These are phyloP conservation scores for Galleria mellonella DNA, from an alignment of 1,140 invertebrate species.

Conservation along the genomic window DNA sequence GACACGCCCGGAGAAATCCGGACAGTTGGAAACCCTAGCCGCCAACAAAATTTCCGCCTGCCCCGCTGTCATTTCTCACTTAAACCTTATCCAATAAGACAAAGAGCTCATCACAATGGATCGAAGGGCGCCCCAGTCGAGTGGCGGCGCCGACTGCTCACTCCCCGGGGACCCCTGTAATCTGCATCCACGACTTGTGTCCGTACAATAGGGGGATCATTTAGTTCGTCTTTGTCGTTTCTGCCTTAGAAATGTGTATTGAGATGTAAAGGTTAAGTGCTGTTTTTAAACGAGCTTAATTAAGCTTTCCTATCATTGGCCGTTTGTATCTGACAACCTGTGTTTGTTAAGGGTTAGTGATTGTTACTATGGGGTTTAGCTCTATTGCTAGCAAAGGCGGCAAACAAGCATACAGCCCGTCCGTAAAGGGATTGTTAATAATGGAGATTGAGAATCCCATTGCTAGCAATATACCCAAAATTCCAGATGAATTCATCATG, in stretches of 20 bases:
- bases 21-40: too few relatives aligned
- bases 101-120: conserved; percentile 15
- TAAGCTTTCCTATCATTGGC: neutral
- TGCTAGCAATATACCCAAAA: too few relatives aligned
- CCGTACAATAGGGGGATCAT: conserved; percentile 15
- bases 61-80: conserved; percentile 14
- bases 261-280: neutral
- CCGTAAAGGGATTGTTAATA: too few relatives aligned
- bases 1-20: too few relatives aligned
- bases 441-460: too few relatives aligned
- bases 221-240: conserved; percentile 6
- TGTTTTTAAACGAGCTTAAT: conserved; percentile 1
- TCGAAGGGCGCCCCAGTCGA: conserved; percentile 10
- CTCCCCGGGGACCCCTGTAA: conserved; percentile 5
- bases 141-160: conserved; percentile 4
- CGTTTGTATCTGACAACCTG: too few relatives aligned
- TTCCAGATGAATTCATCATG: too few relatives aligned
- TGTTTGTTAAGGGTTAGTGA: too few relatives aligned
- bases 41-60: neutral
- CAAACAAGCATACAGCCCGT: too few relatives aligned
- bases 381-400: too few relatives aligned
- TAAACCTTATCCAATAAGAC: conserved; percentile 14
- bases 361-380: too few relatives aligned
- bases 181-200: conserved; percentile 18
- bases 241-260: too few relatives aligned